Conservation (phyloP, 2,797 vertebrate species). For the Pseudopleuronectes americanus region DNA sequence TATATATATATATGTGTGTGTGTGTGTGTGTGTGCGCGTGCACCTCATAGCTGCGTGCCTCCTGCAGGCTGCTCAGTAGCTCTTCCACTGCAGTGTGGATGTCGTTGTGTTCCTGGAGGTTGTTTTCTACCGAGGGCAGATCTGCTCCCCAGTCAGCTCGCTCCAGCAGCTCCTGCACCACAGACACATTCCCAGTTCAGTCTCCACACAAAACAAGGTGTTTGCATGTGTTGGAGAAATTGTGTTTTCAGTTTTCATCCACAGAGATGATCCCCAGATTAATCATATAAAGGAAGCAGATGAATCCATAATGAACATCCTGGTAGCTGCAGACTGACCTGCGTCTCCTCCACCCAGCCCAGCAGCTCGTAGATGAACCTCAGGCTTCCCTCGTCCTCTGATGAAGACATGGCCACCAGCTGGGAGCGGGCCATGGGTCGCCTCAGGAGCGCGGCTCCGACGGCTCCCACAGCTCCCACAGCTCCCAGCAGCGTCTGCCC, state of each 20-base stretch:
- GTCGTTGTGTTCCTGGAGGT: slow-evolving; percentile 90
- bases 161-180: slow-evolving; percentile 89
- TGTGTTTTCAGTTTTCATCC: no score
- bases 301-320: no score
- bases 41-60: slow-evolving; percentile 92
- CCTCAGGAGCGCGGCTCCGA: slow-evolving; percentile 88
- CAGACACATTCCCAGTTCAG: neutral
- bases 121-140: slow-evolving; percentile 91
- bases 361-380: slow-evolving; percentile 97
- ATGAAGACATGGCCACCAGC: slow-evolving; percentile 94
- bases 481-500: slow-evolving; percentile 83
- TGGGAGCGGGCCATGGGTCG: slow-evolving; percentile 92
- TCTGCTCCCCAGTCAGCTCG: slow-evolving; percentile 95
- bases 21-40: slow-evolving; percentile 6
- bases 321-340: slow-evolving; percentile 79
- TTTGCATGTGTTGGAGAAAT: no score
- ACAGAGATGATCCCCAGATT: no score
- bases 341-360: slow-evolving; percentile 98
- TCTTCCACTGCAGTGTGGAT: slow-evolving; percentile 91
- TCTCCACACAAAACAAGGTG: no score
- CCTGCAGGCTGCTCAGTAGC: slow-evolving; percentile 89
- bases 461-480: slow-evolving; percentile 77
- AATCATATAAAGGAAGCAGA: neutral
- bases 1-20: neutral
- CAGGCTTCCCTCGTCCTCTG: slow-evolving; percentile 95